phyloP scores from a whole-genome alignment of 2,888 invertebrate species.

The Drosophila subquinaria region DNA sequence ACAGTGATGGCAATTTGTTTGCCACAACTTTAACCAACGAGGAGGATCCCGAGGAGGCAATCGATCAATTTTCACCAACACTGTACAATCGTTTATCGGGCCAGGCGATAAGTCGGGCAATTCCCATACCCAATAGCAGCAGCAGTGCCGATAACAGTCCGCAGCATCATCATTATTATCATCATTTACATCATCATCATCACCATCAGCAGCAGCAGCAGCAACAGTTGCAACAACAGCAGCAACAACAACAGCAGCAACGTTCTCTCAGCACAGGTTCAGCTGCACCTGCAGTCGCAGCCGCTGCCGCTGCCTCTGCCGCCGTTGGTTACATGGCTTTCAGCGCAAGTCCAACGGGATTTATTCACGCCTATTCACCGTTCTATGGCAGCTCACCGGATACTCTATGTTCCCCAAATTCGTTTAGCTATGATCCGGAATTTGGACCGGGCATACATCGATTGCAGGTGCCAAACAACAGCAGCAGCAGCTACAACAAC shows the following conservation, averaged over 20 bases:
- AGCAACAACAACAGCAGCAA: conserved; percentile 21
- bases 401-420: conserved; percentile 51
- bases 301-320: conserved; percentile 46
- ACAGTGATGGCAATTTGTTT: conserved; percentile 70
- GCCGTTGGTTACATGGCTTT: conserved; percentile 69
- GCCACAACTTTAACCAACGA: conserved; percentile 46
- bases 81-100: conserved; percentile 57
- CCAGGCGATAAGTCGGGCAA: conserved; percentile 66
- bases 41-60: conserved; percentile 74
- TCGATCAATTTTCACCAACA: conserved; percentile 82
- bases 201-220: conserved; percentile 13
- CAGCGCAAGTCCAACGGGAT: conserved; percentile 81
- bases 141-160: conserved; percentile 82
- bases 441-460: conserved; percentile 72
- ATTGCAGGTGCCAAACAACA: conserved; percentile 63
- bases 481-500: conserved; percentile 37
- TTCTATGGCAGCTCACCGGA: conserved; percentile 82
- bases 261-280: conserved; percentile 50
- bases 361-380: conserved; percentile 77
- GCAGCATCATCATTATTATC: conserved; percentile 59
- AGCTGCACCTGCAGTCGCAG: conserved; percentile 20
- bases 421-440: conserved; percentile 82
- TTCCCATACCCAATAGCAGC: conserved; percentile 78
- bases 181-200: conserved; percentile 10
- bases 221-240: conserved; percentile 1